Percentiles rank a stretch among this genome's conserved stretches.
These are phyloP conservation scores for Premnoplex brunnescens DNA, from an alignment of 2,797 vertebrate genomes.

Conservation along the genomic window DNA sequence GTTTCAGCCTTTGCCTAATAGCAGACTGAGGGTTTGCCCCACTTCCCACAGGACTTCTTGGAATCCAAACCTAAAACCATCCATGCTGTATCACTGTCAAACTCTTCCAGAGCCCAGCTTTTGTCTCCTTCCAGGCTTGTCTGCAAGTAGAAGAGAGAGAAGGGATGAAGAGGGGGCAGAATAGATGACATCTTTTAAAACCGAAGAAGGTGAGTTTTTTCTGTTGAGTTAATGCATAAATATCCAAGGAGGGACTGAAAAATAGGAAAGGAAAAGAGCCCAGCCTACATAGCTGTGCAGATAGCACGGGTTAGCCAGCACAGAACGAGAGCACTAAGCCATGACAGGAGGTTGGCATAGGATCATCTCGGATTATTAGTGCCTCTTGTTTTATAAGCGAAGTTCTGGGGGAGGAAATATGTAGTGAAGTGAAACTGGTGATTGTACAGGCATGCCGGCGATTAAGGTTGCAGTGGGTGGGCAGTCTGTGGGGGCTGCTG, in stretches of 20 bases:
- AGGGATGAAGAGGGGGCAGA: neutral
- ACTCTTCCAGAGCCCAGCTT: neutral
- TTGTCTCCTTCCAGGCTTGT: neutral
- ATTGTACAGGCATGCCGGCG: conserved; percentile 50
- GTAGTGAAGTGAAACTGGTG: conserved; percentile 54
- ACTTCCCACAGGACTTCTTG: neutral
- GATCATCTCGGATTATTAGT: neutral
- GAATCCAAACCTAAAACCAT: neutral
- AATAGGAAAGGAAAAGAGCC: neutral
- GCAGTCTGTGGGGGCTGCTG: conserved; percentile 64
- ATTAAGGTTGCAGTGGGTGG: conserved; percentile 57
- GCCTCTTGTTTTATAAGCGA: conserved; percentile 42
- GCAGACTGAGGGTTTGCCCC: neutral
- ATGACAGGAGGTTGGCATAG: conserved; percentile 11
- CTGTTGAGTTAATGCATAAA: neutral
- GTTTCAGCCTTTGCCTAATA: neutral
- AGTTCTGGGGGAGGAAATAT: conserved; percentile 50
- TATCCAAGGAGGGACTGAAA: neutral
- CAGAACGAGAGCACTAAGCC: neutral
- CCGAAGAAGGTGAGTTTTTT: neutral
- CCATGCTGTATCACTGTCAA: neutral
- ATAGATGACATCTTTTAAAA: neutral
- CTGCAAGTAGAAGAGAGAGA: neutral
- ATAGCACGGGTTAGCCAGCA: neutral
- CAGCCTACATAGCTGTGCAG: neutral